phyloP scores from a whole-genome alignment of 1,140 invertebrate species.

The Brachionus angularis region DNA sequence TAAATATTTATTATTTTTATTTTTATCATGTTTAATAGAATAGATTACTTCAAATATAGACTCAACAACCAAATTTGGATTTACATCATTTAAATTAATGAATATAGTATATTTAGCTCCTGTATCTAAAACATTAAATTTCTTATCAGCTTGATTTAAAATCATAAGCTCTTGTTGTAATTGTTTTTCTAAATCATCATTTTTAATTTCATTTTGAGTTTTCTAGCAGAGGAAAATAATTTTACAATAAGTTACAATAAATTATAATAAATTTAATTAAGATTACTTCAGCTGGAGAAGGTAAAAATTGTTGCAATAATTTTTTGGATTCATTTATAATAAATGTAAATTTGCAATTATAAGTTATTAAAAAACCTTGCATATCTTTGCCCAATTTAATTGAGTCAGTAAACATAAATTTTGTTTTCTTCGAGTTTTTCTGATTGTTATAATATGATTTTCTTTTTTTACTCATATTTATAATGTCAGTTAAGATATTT shows the following conservation, averaged over 20 bases:
- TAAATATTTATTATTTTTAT: not conserved
- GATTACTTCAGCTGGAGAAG: not conserved
- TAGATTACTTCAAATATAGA: conserved; percentile 28
- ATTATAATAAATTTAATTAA: not conserved
- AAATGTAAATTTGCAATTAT: conserved; percentile 44
- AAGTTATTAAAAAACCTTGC: conserved; percentile 34
- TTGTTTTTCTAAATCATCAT: conserved; percentile 28
- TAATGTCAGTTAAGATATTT: no score
- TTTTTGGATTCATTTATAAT: conserved; percentile 18
- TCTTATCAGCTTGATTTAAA: not conserved
- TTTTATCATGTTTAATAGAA: no score
- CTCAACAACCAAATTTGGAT: conserved; percentile 13
- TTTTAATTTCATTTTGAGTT: not conserved
- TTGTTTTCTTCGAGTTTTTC: conserved; percentile 20
- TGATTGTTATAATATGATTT: not conserved
- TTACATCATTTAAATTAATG: not conserved
- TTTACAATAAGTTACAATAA: no score
- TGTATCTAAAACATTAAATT: conserved; percentile 21
- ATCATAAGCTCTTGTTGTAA: conserved; percentile 13
- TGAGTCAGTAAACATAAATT: conserved; percentile 18
- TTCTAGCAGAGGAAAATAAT: no score
- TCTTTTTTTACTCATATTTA: conserved; percentile 30
- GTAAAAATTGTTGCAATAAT: conserved; percentile 19
- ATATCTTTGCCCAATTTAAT: conserved; percentile 4
- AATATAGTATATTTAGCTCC: conserved; percentile 41